Base-by-base conservation (phyloP, 2,797 vertebrate species). In the Melanogrammus aeglefinus region DNA sequence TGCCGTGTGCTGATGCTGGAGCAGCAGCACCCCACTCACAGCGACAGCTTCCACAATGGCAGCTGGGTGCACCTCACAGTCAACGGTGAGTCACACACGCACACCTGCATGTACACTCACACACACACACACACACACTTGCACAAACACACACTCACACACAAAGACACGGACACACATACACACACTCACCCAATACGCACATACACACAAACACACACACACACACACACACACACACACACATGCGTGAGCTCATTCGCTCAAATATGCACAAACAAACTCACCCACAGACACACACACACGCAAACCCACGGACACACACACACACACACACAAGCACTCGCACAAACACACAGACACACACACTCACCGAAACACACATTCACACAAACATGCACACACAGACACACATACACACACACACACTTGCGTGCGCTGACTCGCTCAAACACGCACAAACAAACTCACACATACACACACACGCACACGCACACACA, bases 31-130 rank as follows among this genome's bases (percentile, higher is more conserved):
- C 44, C 12, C 10, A 47, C 44, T 1, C 44, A 99, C 91, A 97
- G 96, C 84, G 96, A 99, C 94, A 98, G 97, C 92, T 99, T 99
- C 93, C 96, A 99, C 92, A 99, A 99, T 0, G 98, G 98, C 94
- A 99, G 97, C 95, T 99, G 98, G 98, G 97, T 99, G 84, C 97
- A 99, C 84, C 97, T 99, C 91, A 99, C 97, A 14, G 96, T 99
- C 92, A 98, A 98, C 0, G 97, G 98, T 99, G 88, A 94, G 96
- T 88, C 83, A 87, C 69, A 77, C 18, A 38, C 36, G 6, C 70
- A 6, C 4, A 8, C 47, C 5, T 18, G 16, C 47, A 57, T 6
- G 3, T 10, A 57, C 47, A 21, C 47, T 18, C 47, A 8, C 47
- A 57, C 47, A 6, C 47, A 21, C 47, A 51, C n/a, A n/a, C 47